phyloP scores from a whole-genome alignment of 2,797 vertebrate species.

The Chaunax sp. region DNA sequence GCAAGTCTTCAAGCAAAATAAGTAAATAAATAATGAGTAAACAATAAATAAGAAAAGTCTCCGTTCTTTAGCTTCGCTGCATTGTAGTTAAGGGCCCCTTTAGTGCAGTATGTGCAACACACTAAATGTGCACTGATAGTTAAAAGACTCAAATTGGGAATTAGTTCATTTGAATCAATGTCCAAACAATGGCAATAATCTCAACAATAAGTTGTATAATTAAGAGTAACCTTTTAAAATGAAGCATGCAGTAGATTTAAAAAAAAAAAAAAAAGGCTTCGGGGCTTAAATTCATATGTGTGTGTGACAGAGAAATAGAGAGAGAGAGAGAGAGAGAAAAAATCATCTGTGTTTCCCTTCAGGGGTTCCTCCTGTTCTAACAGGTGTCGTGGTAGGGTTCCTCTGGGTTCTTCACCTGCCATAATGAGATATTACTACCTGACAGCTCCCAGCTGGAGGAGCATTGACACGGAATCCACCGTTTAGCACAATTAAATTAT shows the following conservation, averaged over 20 bases:
- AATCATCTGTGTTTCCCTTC: constrained; percentile 75
- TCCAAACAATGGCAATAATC: constrained; percentile 14
- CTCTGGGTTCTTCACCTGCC: constrained; percentile 89
- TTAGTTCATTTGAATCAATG: constrained; percentile 10
- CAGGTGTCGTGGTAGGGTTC: constrained; percentile 91
- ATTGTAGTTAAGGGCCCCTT: no score
- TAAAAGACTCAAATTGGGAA: neutral
- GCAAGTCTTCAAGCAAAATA: no score
- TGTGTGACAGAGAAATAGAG: neutral
- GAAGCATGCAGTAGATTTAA: neutral
- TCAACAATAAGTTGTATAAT: constrained; percentile 11
- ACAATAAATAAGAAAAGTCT: no score
- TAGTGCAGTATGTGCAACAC: no score
- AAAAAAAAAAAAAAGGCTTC: constrained; percentile 6
- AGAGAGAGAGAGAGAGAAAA: constrained; percentile 29
- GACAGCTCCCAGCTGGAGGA: constrained; percentile 91
- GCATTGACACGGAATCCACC: constrained; percentile 88
- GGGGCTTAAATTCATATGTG: constrained; percentile 17
- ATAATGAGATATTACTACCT: constrained; percentile 92
- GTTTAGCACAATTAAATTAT: constrained; percentile 97
- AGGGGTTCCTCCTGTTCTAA: constrained; percentile 80
- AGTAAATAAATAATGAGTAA: no score
- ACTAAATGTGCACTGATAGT: no score
- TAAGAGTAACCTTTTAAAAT: constrained; percentile 2
- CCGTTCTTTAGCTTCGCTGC: no score